Percentiles rank a stretch among this genome's conserved stretches.
Conservation (phyloP, 2,888 invertebrate species). For the Synanthedon formicaeformis region DNA sequence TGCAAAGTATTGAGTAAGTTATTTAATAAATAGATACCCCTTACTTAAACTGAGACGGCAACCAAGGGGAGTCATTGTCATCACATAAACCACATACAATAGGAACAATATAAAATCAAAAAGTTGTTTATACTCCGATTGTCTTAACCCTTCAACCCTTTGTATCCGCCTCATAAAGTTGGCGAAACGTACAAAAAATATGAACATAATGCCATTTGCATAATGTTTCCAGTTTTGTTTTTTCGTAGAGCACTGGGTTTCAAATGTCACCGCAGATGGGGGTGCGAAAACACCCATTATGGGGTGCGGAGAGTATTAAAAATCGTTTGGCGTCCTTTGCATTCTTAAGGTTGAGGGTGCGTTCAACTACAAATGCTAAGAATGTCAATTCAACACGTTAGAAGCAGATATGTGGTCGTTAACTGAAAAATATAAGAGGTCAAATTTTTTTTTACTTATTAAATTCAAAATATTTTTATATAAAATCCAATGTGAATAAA, state of each 20-base stretch:
- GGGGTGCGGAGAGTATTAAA: conserved; percentile 64
- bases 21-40: too few species aligned
- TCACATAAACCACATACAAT: conserved; percentile 33
- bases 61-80: conserved; percentile 8
- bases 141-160: conserved; percentile 65
- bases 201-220: conserved; percentile 69
- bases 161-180: conserved; percentile 64
- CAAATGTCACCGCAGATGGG: conserved; percentile 66
- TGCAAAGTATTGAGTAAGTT: too few species aligned
- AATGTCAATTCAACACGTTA: background rate
- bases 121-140: conserved; percentile 44
- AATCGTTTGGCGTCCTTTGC: conserved; percentile 59
- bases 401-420: background rate
- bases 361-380: conserved; percentile 16
- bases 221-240: conserved; percentile 66
- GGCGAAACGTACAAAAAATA: conserved; percentile 63
- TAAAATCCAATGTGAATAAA: too few species aligned
- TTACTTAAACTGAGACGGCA: too few species aligned
- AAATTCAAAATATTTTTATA: background rate
- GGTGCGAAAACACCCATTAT: conserved; percentile 64
- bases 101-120: conserved; percentile 46
- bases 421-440: background rate
- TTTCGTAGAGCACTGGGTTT: conserved; percentile 62
- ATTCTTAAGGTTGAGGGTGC: conserved; percentile 62
- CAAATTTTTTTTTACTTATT: background rate